A percentile compares a stretch with the other conserved stretches of the same genome.
Conservation (phyloP, 2,888 invertebrate genomes). For the Amphipoea oculea region DNA sequence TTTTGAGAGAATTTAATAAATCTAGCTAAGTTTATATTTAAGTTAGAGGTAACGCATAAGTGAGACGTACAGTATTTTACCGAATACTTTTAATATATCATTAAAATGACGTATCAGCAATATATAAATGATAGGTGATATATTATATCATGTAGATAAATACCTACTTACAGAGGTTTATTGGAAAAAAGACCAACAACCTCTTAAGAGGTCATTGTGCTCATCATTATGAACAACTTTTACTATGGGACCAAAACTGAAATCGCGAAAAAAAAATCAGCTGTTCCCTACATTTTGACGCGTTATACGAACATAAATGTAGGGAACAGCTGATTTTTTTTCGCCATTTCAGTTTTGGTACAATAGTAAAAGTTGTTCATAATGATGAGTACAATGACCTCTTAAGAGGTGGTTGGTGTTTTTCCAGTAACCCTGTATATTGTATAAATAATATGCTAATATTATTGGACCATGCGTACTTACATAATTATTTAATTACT, state of each 20-base stretch:
- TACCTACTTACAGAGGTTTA: slow-evolving; percentile 5
- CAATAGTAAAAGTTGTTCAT: too few relatives aligned
- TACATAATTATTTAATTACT: slow-evolving; percentile 54
- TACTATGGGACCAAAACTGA: too few relatives aligned
- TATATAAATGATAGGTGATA: slow-evolving; percentile 70
- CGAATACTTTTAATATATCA: slow-evolving; percentile 72
- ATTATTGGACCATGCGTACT: slow-evolving; percentile 74
- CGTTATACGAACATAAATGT: too few relatives aligned
- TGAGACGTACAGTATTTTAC: slow-evolving; percentile 80
- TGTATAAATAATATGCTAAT: slow-evolving; percentile 63
- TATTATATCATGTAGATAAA: slow-evolving; percentile 65
- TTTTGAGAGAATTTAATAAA: slow-evolving; percentile 87
- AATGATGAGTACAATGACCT: too few relatives aligned
- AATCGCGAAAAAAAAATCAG: too few relatives aligned
- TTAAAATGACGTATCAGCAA: slow-evolving; percentile 76
- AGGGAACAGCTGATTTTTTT: too few relatives aligned
- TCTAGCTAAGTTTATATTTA: slow-evolving; percentile 66
- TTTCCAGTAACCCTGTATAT: slow-evolving; percentile 7
- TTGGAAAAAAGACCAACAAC: too few relatives aligned
- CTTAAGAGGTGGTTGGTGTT: too few relatives aligned
- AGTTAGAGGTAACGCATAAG: slow-evolving; percentile 65
- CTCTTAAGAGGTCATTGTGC: too few relatives aligned
- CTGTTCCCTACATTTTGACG: too few relatives aligned
- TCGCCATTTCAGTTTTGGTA: too few relatives aligned
- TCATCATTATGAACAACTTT: too few relatives aligned